phyloP scores from a whole-genome alignment of 2,888 invertebrate genomes.

The Phaonia tiefii region DNA sequence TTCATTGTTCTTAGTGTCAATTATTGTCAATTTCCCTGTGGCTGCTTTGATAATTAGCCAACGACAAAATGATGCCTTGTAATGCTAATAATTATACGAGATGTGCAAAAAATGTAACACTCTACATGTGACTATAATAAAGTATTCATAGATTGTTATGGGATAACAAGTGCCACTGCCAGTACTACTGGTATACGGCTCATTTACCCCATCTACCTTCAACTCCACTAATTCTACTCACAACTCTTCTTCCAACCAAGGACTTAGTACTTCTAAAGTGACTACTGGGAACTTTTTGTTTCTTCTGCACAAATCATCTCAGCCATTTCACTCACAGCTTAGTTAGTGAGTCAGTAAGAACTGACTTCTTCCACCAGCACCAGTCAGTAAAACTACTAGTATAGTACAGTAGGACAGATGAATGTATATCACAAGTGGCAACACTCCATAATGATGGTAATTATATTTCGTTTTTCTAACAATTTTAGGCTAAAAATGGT shows the following conservation, averaged over 20 bases:
- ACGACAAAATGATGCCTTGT: too few relatives aligned
- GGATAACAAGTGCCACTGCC: not conserved
- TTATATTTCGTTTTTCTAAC: slow-evolving; percentile 79
- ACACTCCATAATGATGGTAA: slow-evolving; percentile 80
- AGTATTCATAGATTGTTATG: not conserved
- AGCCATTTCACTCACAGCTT: slow-evolving; percentile 34
- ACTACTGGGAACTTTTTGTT: not conserved
- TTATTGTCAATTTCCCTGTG: too few relatives aligned
- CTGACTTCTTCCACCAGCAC: slow-evolving; percentile 20
- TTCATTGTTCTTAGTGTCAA: too few relatives aligned
- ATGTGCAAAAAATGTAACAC: too few relatives aligned
- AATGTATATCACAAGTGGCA: slow-evolving; percentile 68
- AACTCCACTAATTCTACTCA: slow-evolving; percentile 17
- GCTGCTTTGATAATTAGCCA: too few relatives aligned
- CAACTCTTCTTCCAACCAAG: too few relatives aligned
- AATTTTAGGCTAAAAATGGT: slow-evolving; percentile 72
- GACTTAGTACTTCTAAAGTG: slow-evolving; percentile 17
- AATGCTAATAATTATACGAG: too few relatives aligned
- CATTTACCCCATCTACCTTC: not conserved
- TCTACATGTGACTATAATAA: not conserved
- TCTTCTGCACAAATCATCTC: slow-evolving; percentile 1
- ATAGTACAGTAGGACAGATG: not conserved
- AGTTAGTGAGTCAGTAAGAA: not conserved
- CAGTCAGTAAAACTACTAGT: not conserved
- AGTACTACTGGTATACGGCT: not conserved